phyloP scores from a whole-genome alignment of 2,888 invertebrate species.

The Apotomis capreana region DNA sequence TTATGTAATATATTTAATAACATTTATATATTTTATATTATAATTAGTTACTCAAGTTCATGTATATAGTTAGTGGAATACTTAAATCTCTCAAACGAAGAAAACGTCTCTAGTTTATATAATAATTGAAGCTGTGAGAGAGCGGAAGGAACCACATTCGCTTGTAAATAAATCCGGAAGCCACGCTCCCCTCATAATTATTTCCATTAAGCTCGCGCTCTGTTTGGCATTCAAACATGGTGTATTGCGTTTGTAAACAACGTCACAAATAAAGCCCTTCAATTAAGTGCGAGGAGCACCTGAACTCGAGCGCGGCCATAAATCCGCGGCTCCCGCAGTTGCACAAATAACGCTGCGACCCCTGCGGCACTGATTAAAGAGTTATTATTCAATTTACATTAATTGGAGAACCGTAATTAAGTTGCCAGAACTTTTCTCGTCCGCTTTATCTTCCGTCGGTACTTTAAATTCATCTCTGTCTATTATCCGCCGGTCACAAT shows the following conservation, averaged over 20 bases:
- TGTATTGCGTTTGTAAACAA: conserved; percentile 10
- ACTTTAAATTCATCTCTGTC: conserved; percentile 34
- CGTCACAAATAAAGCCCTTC: conserved; percentile 16
- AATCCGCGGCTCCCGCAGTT: background rate
- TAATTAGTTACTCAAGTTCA: too few relatives aligned
- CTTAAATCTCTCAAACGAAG: too few relatives aligned
- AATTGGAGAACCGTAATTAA: conserved; percentile 30
- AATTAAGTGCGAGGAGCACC: conserved; percentile 16
- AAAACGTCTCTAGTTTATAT: too few relatives aligned
- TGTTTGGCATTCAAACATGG: conserved; percentile 12
- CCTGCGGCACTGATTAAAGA: conserved; percentile 27
- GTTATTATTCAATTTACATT: conserved; percentile 38
- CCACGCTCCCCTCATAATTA: conserved; percentile 4
- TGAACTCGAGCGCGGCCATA: background rate
- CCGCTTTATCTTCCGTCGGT: conserved; percentile 28
- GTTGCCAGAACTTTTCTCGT: conserved; percentile 24
- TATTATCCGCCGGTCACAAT: background rate
- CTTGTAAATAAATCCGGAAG: background rate
- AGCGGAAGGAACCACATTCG: background rate
- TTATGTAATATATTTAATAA: too few relatives aligned
- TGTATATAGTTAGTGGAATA: too few relatives aligned
- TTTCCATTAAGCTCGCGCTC: conserved; percentile 3
- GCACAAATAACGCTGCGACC: conserved; percentile 5
- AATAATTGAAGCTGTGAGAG: too few relatives aligned
- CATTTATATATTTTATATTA: too few relatives aligned